Base-by-base conservation (phyloP, 2,113 vertebrate genomes). In the Hippocampus barbouri region DNA sequence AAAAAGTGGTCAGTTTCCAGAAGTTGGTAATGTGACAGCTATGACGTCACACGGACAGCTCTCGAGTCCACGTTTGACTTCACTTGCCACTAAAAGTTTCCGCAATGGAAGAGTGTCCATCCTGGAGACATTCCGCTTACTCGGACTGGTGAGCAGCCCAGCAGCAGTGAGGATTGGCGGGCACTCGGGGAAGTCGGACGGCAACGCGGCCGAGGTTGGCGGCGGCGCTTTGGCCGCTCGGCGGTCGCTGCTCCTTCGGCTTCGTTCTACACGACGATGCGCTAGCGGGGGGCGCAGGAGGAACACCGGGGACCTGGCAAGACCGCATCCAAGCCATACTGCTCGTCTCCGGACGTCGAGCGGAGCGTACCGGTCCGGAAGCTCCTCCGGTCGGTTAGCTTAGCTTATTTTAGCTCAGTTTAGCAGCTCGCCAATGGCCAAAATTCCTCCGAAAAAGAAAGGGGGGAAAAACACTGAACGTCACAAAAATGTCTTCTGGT, bases 21-120 rank as follows among this genome's bases (percentile, higher is more conserved):
- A 2, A n/a, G 53, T n/a, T n/a, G 53, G 5, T 27, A 43, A 21
- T 53, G 1, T 72, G 67, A 83, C 81, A 76, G 79, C 72, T 78
- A 76, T 57, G 68, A 69, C 12, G 60, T 1, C 14, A 25, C 4
- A n/a, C 40, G 14, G 12, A 21, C 14, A 11, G 62, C 11, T 21
- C 2, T 21, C 3, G 54, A 9, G 56, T 8, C 59, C 53, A 3
- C 59, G 5, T 12, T 30, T 8, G 25, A 7, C 27, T 18, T 2
- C 14, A 18, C 15, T 16, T 30, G 27, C 2, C 27, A 34, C 41
- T 8, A 47, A 47, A 47, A 15, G 64, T 15, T 16, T 25, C 5
- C 21, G 20, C 11, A 21, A 15, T 6, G 10, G 40, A 0, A 15
- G 15, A 4, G 25, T 9, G 43, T 66, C 43, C 43, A 20, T 8